Base-by-base conservation (phyloP, 2,113 vertebrate species). In the Myiagra hebetior region DNA sequence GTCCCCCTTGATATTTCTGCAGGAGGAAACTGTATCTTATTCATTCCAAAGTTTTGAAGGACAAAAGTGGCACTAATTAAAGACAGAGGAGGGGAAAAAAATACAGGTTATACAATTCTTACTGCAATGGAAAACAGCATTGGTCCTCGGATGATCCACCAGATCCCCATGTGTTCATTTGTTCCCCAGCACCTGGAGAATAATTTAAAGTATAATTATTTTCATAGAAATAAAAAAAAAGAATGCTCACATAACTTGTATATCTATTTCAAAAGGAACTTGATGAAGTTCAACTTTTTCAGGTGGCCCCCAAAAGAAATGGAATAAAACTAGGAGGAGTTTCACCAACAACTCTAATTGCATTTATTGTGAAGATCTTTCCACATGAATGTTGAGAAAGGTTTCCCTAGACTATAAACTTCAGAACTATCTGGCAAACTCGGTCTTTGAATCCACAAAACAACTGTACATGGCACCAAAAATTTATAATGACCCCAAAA, bases 131-230 rank as follows among this genome's bases (percentile, higher is more conserved):
- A 98, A 57, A 99, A 95, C n/a, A 99, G 88, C 65, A 99, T 98
- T 3, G 99, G 99, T 78, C 99, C 99, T 89, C 98, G 97, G 74
- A 99, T 99, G 85, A 99, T 99, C 99, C 99, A 99, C 99, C 99
- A 99, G 96, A 99, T 98, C 90, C 97, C 97, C 94, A 96, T 98
- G 88, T 98, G 99, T 21, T 83, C 85, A 56, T 99, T 99, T 28
- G 76, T 97, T 63, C 44, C 96, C 99, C 99, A 99, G 97, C 99
- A 99, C 78, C 99, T 99, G 91, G 55, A 73, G 57, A 59, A 55
- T 35, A 88, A 96, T 93, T 86, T 39, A 41, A 83, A 74, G 1
- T 18, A 33, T 15, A 28, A 63, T 52, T 41, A 62, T 85, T 89
- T 76, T 74, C 13, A 84, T 8, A 22, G 22, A 9, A 63, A 59